Evolutionary conservation across 1,140 invertebrate species (phyloP).

Genomic region (Oryctes rhinoceros): DNA sequence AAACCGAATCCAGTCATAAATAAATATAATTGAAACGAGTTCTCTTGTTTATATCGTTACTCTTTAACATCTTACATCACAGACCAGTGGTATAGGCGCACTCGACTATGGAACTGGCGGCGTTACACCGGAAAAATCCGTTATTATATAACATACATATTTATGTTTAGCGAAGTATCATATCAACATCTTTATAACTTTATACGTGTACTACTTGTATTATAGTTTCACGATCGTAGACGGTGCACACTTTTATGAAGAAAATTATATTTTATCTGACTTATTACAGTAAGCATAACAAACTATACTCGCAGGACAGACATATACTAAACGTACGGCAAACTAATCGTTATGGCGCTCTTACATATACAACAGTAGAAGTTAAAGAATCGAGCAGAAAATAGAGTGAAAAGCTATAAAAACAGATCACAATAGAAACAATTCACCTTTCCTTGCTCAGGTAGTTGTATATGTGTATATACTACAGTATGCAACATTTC

Average conservation of each 20-base stretch:
- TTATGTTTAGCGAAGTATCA: slow-evolving; percentile 34
- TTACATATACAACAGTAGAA: not conserved
- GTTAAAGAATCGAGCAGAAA: slow-evolving; percentile 1
- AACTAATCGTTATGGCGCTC: slow-evolving; percentile 18
- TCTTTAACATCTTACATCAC: slow-evolving; percentile 40
- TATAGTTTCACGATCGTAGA: slow-evolving; percentile 16
- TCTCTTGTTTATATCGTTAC: slow-evolving; percentile 41
- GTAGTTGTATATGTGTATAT: too few species aligned
- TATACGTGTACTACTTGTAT: slow-evolving; percentile 32
- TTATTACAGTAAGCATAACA: slow-evolving; percentile 7
- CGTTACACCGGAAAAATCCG: slow-evolving; percentile 36
- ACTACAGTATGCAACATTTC: too few species aligned
- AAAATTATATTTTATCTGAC: not conserved
- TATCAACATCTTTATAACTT: slow-evolving; percentile 30
- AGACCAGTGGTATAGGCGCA: slow-evolving; percentile 38
- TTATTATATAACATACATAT: slow-evolving; percentile 36
- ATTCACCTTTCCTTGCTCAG: not conserved
- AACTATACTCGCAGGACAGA: not conserved
- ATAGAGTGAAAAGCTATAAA: not conserved
- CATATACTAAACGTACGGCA: slow-evolving; percentile 12
- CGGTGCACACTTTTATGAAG: not conserved
- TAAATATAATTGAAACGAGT: slow-evolving; percentile 42
- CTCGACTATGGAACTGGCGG: slow-evolving; percentile 30
- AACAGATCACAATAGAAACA: not conserved
- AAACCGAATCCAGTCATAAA: slow-evolving; percentile 40